Conservation (phyloP, 2,888 invertebrate genomes). For the Stenoptilia bipunctidactyla region DNA sequence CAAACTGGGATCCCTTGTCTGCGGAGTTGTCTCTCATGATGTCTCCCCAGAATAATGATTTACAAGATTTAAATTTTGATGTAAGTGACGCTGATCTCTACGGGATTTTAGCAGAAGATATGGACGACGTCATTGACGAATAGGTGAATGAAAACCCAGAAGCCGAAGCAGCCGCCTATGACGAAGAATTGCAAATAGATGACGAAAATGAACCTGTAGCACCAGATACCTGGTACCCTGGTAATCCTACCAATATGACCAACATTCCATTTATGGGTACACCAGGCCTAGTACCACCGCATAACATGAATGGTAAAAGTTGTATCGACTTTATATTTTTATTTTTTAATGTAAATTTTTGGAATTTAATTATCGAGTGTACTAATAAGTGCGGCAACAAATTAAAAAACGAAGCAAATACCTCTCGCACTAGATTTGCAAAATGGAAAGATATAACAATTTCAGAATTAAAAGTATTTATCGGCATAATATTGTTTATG, state of each 20-base stretch:
- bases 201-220: conserved; percentile 9
- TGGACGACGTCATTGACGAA: too few relatives aligned
- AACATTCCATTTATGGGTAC: conserved; percentile 16
- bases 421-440: conserved; percentile 14
- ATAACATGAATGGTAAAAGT: conserved; percentile 15
- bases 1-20: too few relatives aligned
- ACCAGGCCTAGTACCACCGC: conserved; percentile 16
- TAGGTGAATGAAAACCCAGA: too few relatives aligned
- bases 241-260: conserved; percentile 16
- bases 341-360: conserved; percentile 13
- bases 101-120: too few relatives aligned
- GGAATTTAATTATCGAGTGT: conserved; percentile 15
- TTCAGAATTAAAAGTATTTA: too few relatives aligned
- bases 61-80: too few relatives aligned
- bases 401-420: conserved; percentile 14
- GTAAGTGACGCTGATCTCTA: too few relatives aligned
- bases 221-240: conserved; percentile 14
- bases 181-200: conserved; percentile 7
- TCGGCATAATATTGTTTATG: too few relatives aligned
- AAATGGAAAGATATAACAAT: conserved; percentile 16
- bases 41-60: too few relatives aligned
- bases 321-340: conserved; percentile 15
- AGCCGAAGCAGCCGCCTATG: conserved; percentile 13
- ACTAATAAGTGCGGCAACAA: conserved; percentile 18
- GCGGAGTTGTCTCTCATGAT: too few relatives aligned